Conservation (phyloP, 2,797 vertebrate species). For the Chrysocyon brachyurus region DNA sequence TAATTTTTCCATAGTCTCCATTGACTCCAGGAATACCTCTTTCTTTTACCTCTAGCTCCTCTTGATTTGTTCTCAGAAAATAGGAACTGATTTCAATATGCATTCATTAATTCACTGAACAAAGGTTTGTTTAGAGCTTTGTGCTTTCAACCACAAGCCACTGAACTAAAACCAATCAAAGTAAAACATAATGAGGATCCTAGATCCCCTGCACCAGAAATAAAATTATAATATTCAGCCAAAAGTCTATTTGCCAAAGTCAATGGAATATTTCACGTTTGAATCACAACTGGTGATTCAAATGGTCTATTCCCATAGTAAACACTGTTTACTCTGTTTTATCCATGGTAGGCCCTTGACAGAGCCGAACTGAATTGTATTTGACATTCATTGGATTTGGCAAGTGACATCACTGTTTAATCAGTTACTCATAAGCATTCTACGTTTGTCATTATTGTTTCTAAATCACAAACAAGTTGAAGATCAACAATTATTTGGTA, state of each 20-base stretch:
- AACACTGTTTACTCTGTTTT: conserved; percentile 45
- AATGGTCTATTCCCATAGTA: conserved; percentile 27
- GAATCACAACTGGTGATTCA: neutral
- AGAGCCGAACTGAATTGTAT: conserved; percentile 18
- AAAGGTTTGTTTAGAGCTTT: neutral
- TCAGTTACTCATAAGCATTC: conserved; percentile 45
- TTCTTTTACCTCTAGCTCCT: neutral
- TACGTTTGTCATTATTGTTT: conserved; percentile 61
- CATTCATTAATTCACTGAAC: conserved; percentile 30
- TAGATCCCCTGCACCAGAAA: neutral
- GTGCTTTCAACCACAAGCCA: neutral
- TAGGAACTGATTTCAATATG: neutral
- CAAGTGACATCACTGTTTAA: conserved; percentile 37
- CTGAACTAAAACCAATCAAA: neutral
- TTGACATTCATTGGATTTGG: conserved; percentile 62
- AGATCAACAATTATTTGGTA: conserved; percentile 47
- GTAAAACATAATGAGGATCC: conserved; percentile 32
- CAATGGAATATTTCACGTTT: neutral
- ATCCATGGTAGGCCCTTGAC: neutral
- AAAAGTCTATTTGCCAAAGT: conserved; percentile 29
- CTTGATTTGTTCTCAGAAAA: neutral
- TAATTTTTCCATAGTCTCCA: neutral
- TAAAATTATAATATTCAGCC: neutral
- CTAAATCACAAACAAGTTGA: conserved; percentile 66
- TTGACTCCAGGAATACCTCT: neutral